Evolutionary conservation across 2,888 invertebrate genomes (phyloP).

Genomic region (Deroplatys truncata): DNA sequence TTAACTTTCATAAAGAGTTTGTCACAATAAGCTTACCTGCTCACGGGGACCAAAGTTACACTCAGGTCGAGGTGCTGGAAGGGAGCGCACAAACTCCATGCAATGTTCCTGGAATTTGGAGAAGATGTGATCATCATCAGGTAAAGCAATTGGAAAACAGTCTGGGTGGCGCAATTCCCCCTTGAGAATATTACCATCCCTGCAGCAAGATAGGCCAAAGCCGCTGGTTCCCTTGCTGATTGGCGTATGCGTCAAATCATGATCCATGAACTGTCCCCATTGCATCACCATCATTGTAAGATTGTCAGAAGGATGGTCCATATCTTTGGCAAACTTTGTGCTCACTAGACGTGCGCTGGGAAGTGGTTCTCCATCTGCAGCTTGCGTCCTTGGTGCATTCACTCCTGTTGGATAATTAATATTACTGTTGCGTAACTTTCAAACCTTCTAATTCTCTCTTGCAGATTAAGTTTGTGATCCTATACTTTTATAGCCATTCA

Average conservation of each 20-base stretch:
- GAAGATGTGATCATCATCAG: constrained; percentile 44
- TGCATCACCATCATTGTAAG: constrained; percentile 54
- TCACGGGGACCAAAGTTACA: constrained; percentile 49
- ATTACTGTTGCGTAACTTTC: no score
- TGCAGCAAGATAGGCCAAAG: constrained; percentile 43
- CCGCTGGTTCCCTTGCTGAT: constrained; percentile 44
- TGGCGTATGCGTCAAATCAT: constrained; percentile 55
- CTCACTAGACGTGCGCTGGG: constrained; percentile 50
- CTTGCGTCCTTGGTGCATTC: constrained; percentile 23
- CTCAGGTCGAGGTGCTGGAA: constrained; percentile 46
- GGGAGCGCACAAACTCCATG: constrained; percentile 47
- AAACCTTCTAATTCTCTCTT: no score
- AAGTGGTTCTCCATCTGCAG: constrained; percentile 35
- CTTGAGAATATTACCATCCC: constrained; percentile 37
- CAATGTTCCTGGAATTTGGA: constrained; percentile 43
- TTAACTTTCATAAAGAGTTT: no score
- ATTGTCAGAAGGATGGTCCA: constrained; percentile 44
- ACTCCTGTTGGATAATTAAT: constrained; percentile 19
- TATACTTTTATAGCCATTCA: no score
- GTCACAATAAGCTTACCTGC: no score
- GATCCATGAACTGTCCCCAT: constrained; percentile 55
- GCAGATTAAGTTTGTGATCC: no score
- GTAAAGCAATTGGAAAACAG: constrained; percentile 42
- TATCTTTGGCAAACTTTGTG: constrained; percentile 38
- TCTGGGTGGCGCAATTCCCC: constrained; percentile 40